Evolutionary conservation across 2,113 vertebrate genomes (phyloP).

Genomic region (Lycaon pictus): DNA sequence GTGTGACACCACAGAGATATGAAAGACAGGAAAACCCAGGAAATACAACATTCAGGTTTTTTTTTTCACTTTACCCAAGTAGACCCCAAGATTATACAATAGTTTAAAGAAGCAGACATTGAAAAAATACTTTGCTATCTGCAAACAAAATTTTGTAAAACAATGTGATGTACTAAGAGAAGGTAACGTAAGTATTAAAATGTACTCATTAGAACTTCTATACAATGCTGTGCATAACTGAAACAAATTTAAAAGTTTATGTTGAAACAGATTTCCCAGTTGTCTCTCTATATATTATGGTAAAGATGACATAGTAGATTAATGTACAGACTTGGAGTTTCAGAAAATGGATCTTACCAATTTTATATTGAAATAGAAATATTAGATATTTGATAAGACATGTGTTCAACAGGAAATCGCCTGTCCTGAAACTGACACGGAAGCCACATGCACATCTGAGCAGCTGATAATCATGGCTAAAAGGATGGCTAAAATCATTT

Average conservation of each 20-base stretch:
- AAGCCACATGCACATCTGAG: not conserved
- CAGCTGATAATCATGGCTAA: not conserved
- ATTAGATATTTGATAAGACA: conserved; percentile 44
- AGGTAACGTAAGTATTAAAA: not conserved
- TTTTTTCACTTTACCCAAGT: conserved; percentile 58
- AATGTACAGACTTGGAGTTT: not conserved
- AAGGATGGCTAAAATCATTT: not conserved
- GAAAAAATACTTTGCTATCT: conserved; percentile 81
- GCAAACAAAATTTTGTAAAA: conserved; percentile 50
- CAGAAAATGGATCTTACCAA: conserved; percentile 6
- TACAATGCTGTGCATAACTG: not conserved
- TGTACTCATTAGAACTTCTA: conserved; percentile 20
- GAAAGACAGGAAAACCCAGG: conserved; percentile 42
- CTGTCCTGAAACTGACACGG: not conserved
- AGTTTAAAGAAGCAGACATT: conserved; percentile 73
- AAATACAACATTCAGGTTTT: conserved; percentile 46
- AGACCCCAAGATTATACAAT: not conserved
- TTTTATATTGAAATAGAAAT: conserved; percentile 16
- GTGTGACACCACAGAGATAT: not conserved
- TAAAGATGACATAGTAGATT: not conserved
- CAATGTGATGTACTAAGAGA: not conserved
- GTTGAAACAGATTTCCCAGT: conserved; percentile 18
- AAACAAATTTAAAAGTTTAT: conserved; percentile 25
- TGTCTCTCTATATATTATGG: not conserved
- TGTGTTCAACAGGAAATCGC: not conserved